Conservation (phyloP, 2,113 vertebrate genomes). For the Chinchilla lanigera region DNA sequence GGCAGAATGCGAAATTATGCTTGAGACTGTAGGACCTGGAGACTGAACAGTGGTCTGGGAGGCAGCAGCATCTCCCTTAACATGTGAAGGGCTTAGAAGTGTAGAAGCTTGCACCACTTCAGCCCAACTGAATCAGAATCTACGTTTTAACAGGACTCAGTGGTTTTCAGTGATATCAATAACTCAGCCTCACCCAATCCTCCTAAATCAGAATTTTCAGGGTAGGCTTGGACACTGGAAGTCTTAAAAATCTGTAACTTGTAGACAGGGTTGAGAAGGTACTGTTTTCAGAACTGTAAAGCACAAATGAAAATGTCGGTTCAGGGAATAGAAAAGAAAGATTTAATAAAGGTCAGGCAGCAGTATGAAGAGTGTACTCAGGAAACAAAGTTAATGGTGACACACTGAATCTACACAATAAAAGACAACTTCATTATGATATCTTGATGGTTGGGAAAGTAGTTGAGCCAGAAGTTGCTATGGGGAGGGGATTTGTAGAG, state of each 20-base stretch:
- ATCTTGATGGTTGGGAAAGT: neutral
- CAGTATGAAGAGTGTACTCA: neutral
- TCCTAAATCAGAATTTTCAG: neutral
- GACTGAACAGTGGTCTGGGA: neutral
- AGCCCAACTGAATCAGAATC: neutral
- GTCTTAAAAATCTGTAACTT: neutral
- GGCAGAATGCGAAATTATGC: neutral
- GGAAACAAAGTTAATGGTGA: neutral
- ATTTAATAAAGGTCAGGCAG: neutral
- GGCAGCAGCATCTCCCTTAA: neutral
- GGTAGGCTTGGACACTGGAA: neutral
- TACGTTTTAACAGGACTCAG: constrained; percentile 10
- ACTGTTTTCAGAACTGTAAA: constrained; percentile 29
- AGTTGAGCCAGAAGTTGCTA: neutral
- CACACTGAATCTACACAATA: neutral
- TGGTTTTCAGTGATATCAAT: neutral
- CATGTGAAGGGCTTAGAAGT: neutral
- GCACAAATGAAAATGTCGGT: neutral
- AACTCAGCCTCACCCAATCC: neutral
- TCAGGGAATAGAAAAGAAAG: neutral
- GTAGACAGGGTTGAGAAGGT: neutral
- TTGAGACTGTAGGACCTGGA: neutral
- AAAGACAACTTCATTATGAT: neutral
- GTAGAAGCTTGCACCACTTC: neutral
- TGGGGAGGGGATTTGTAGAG: neutral